Evolutionary conservation across 2,888 invertebrate species (phyloP), one percentile per base, ranked within the genome.

Genomic region (Lepas anatifera): DNA sequence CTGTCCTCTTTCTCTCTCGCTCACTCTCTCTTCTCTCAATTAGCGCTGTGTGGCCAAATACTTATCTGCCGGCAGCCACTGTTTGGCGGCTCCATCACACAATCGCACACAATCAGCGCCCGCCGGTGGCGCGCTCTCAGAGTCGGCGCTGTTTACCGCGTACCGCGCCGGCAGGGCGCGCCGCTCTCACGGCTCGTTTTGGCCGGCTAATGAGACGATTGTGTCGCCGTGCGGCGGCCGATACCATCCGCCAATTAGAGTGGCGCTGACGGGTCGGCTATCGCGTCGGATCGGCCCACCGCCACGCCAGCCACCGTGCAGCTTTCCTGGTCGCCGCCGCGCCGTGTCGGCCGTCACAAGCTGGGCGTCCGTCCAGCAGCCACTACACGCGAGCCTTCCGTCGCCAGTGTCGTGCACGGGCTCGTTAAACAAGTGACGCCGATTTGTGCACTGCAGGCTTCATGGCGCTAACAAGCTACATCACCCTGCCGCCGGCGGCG

Each of bases 181-280:
- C 39, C 22, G 39, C 46, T 63, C 41, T 63, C 64, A n/a, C 46
- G 16, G 29, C 41, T 41, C 37, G 58, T 58, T 58, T 32, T 58
- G 58, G 22, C 58, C 58, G 25, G 22, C 58, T 58, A 58, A 58
- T 58, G 58, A 58, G 58, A 6, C 58, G 58, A 58, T 58, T 58
- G 58, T 58, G 32, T 29, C 58, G 58, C 58, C 25, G 58, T 32
- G 58, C 35, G 52, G 52, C 35, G 41, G 41, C 58, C 58, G 58
- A 58, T 58, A 58, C 35, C 58, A 58, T 58, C 58, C 58, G 58
- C 58, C 58, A 58, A 58, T 58, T 58, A 58, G 58, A 1, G 25
- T 22, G 4, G 58, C 58, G 41, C 41, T 41, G 41, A 41, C 32
- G 29, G 35, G 32, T 32, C 35, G 58, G 10, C 58, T 58, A 58